Evolutionary conservation across 2,797 vertebrate species (phyloP), one percentile per base, ranked within the genome.

Genomic region (Poecilia wingei): DNA sequence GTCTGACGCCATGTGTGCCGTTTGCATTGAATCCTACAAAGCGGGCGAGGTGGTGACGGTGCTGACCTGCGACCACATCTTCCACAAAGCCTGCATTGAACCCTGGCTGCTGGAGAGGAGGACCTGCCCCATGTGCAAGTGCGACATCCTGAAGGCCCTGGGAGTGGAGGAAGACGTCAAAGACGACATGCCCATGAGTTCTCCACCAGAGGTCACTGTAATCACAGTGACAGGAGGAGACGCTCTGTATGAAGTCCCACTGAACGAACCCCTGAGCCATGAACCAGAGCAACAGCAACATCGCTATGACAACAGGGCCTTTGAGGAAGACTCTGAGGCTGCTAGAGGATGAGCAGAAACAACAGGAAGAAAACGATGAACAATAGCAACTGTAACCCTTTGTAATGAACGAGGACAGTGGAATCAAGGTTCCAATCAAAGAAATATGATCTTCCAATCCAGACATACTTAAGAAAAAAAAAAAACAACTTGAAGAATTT

Each of bases 111-210:
- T 99, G 90, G 97, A 98, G 70, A 96, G 96, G 22, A 95, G 98
- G 84, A 99, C 98, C 13, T 99, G 98, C 84, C 98, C 98, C 12
- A 98, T 99, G 96, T 99, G 98, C 86, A 99, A 98, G 88, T 97
- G 96, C 80, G 97, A 99, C 94, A 98, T 99, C 88, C 95, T 98
- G 82, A 98, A 96, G 88, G 96, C 95, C 81, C 78, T 98, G 83
- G 97, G 97, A 61, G 93, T 97, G 20, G 96, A 96, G 94, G 97
- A 85, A 6, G 91, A 93, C 22, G 18, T 43, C 0, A 93, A 94
- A 12, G 90, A 89, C 3, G 25, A 7, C 75, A 28, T 80, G 25
- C 53, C 82, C 0, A 4, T 4, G 0, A 51, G 72, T 0, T 47
- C 90, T 0, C 87, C 93, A 88, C 84, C 87, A 89, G 93, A 93